Base-by-base conservation (phyloP, 2,888 invertebrate species). In the Barypeithes pellucidus region DNA sequence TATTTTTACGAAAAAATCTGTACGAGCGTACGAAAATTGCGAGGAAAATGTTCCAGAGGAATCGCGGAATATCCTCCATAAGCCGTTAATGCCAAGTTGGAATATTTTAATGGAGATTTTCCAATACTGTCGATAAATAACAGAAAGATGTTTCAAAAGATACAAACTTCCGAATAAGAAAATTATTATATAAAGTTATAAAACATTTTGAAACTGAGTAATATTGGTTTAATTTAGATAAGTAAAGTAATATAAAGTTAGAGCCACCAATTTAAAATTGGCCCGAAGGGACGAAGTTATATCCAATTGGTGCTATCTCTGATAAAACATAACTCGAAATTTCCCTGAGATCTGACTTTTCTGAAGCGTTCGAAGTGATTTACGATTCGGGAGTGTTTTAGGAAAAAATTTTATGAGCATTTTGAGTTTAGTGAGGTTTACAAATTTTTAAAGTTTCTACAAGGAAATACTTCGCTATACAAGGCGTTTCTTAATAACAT, bases 241-340 rank as follows among this genome's bases (percentile, higher is more conserved):
- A 85, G 85, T 85, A 84, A 85, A 85, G 84, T 85, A 84, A 85
- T 84, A 84, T 84, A 85, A 85, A 85, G 85, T 85, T 85, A 65
- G 81, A 83, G 81, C 82, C 79, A 84, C 83, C 82, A 86, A 85
- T 86, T 86, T 85, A 85, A 86, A 85, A 85, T 85, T 83, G 83
- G 85, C 86, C 85, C 82, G 82, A 80, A 84, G 85, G 83, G 79
- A 80, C 82, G 82, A 85, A 85, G 83, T 85, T 85, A 85, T 60
- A 85, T 60, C 84, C 85, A 84, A 85, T 86, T 85, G 85, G 83
- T 81, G 82, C 83, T 84, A 84, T 85, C 85, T 84, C 83, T 83
- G 84, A 85, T 85, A 84, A 84, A 85, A 85, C 84, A 82, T 82
- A 83, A 82, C 82, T 82, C 81, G 83, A 82, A 84, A 84, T 84